These are phyloP conservation scores for Petroica traversi DNA, from an alignment of 2,113 vertebrate genomes.

Conservation along the genomic window DNA sequence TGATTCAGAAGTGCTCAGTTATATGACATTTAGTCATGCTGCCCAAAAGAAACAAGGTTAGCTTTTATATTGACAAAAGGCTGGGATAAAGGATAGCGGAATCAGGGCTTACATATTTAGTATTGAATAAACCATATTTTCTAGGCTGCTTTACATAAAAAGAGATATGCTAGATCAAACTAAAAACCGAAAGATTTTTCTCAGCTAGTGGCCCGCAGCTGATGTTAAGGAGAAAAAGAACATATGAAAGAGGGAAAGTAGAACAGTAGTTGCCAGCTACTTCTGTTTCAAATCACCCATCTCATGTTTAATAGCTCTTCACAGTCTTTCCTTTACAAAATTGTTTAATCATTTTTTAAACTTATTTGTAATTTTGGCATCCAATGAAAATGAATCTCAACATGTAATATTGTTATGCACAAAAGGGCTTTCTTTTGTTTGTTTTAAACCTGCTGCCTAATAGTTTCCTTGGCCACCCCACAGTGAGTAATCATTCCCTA, in stretches of 20 bases:
- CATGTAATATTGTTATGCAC: not conserved
- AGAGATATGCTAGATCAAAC: conserved; percentile 31
- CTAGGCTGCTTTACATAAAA: conserved; percentile 43
- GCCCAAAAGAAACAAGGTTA: not conserved
- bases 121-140: conserved; percentile 33
- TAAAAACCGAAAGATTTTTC: conserved; percentile 34
- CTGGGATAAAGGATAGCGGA: not conserved
- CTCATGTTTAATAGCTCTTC: not conserved
- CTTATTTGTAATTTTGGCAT: not conserved
- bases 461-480: conserved; percentile 41
- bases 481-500: conserved; percentile 62
- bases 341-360: not conserved
- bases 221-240: conserved; percentile 18
- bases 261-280: not conserved
- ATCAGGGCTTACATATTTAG: not conserved
- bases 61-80: not conserved
- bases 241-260: not conserved
- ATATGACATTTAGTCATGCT: not conserved
- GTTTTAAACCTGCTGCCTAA: conserved; percentile 60
- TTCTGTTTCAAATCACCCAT: not conserved
- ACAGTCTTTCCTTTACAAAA: not conserved
- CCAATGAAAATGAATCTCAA: not conserved
- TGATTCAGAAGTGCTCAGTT: not conserved
- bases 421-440: conserved; percentile 51
- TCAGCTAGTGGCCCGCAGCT: conserved; percentile 1